Base-by-base conservation (phyloP, 2,113 vertebrate genomes). In the Misgurnus anguillicaudatus region DNA sequence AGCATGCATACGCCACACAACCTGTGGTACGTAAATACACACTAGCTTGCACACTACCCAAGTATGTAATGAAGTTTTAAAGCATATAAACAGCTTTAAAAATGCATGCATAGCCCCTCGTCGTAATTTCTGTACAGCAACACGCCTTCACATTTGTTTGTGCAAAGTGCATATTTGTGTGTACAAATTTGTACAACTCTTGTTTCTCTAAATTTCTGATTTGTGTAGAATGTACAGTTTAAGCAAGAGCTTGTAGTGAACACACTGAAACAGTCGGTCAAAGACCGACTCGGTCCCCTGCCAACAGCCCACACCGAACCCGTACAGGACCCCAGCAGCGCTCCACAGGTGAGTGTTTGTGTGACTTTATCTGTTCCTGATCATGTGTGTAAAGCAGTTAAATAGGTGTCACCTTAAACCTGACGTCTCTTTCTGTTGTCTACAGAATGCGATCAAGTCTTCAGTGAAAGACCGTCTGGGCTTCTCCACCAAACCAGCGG, bases 381-480 rank as follows among this genome's bases (percentile, higher is more conserved):
- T 72, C 24, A 0, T 21, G 4, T 79, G 14, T 82, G 39, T 16
- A 51, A 51, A 14, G 4, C 11, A 51, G 13, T 51, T 51, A 14
- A 51, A 51, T 17, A 16, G 11, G 48, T 51, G 13, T 31, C 1
- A 57, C 61, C 21, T 62, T 14, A 31, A 9, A 6, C 31, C 57
- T 21, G 69, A 41, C 67, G 17, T 39, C 1, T 77, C 84, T 87
- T 86, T 83, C 79, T 55, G 89, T 82, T 73, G 86, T 86, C 69
- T 86, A 68, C 90, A 98, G 96, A 97, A 94, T 91, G 83, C 94
- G 85, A 89, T 90, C 82, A 98, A 97, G 86, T 86, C 93, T 77
- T 95, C 96, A 79, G 94, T 98, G 86, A 98, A 98, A 85, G 95
- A 98, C 75, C 94, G 95, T 80, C 89, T 98, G 87, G 98, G 95